These are phyloP conservation scores for Plecturocebus donacophilus DNA, from an alignment of 2,113 vertebrate genomes.

Conservation along the genomic window DNA sequence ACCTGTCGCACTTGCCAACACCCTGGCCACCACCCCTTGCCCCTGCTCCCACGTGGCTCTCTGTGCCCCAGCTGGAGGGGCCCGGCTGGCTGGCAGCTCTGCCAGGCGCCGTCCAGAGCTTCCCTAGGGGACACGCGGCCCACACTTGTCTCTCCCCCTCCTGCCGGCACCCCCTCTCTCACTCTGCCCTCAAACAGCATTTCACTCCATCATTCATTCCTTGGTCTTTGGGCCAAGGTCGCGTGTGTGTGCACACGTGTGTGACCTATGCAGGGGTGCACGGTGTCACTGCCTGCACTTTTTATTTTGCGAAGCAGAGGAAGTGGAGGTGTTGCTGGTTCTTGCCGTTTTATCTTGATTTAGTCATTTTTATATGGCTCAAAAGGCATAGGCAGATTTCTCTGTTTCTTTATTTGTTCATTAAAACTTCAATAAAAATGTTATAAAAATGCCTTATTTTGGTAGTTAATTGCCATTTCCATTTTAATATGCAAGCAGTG, in stretches of 20 bases:
- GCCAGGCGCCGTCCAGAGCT: fast-evolving
- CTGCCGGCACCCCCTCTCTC: fast-evolving
- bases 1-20: neutral
- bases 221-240: neutral
- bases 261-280: fast-evolving
- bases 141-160: fast-evolving
- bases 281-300: fast-evolving
- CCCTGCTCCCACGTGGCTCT: neutral
- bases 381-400: constrained; percentile 73
- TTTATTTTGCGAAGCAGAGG: constrained; percentile 36
- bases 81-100: fast-evolving
- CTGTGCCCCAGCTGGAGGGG: neutral
- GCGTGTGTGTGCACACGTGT: fast-evolving
- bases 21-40: neutral
- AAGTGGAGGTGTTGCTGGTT: constrained; percentile 37
- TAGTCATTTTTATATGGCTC: constrained; percentile 72
- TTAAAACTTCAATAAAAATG: constrained; percentile 84
- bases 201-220: neutral
- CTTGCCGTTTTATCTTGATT: constrained; percentile 75
- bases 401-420: constrained; percentile 85
- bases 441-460: constrained; percentile 82
- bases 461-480: constrained; percentile 79
- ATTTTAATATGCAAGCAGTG: constrained; percentile 69
- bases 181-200: neutral
- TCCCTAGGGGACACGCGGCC: neutral